A percentile compares a stretch with the other conserved stretches of the same genome.
Conservation (phyloP, 1,140 invertebrate species). For the Halesus radiatus region DNA sequence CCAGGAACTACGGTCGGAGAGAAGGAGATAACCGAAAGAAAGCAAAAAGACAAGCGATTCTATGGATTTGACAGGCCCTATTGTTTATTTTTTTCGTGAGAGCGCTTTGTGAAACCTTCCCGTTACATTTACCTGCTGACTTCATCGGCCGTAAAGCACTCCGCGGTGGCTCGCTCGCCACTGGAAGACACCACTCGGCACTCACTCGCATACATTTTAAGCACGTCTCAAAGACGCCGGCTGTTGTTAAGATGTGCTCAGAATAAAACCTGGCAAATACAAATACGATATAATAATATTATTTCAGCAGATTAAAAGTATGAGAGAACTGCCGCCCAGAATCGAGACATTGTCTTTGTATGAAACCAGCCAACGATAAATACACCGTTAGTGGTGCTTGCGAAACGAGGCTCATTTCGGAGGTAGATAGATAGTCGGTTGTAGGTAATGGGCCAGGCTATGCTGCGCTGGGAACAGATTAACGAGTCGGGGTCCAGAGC, state of each 20-base stretch:
- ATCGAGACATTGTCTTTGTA: conserved; percentile 10
- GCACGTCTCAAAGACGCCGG: background rate
- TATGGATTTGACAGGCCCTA: conserved; percentile 3
- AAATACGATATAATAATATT: no score
- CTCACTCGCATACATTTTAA: no score
- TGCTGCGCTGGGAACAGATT: conserved; percentile 14
- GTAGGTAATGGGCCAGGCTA: no score
- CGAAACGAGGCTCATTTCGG: conserved; percentile 24
- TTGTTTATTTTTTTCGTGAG: conserved; percentile 14
- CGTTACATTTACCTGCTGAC: conserved; percentile 13
- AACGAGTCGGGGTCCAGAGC: background rate
- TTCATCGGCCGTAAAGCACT: no score
- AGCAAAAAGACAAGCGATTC: no score
- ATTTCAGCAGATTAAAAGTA: no score
- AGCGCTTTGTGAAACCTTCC: conserved; percentile 9
- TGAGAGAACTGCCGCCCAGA: background rate
- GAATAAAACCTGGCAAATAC: background rate
- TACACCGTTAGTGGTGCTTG: conserved; percentile 22
- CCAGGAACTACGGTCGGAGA: background rate
- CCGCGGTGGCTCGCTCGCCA: no score
- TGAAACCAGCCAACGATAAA: background rate
- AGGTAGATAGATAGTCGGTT: background rate
- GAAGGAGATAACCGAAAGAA: no score
- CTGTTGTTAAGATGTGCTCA: background rate
- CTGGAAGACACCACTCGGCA: no score